These are phyloP conservation scores for Leucopsar rothschildi DNA, from an alignment of 2,113 vertebrate genomes.

Conservation along the genomic window DNA sequence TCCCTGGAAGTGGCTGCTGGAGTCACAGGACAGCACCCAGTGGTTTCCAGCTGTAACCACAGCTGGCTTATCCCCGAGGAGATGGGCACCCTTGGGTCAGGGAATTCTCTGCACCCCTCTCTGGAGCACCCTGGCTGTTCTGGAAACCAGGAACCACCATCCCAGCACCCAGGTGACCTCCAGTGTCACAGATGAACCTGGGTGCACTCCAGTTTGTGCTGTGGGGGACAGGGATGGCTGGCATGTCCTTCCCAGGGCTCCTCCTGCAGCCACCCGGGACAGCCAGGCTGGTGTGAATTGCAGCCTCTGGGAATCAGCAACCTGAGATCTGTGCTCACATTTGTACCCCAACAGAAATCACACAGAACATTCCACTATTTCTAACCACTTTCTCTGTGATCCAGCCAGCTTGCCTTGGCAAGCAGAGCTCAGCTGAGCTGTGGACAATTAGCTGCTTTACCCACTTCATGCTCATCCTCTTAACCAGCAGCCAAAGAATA, in stretches of 20 bases:
- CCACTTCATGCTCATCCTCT: background rate
- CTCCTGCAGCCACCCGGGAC: background rate
- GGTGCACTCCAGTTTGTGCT: background rate
- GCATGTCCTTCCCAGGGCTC: accelerated
- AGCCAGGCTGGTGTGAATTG: background rate
- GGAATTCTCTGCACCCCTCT: background rate
- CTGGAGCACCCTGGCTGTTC: accelerated
- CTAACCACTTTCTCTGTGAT: background rate
- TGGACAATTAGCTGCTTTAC: background rate
- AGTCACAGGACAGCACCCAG: accelerated
- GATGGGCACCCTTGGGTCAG: accelerated
- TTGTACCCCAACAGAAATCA: background rate
- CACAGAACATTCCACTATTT: background rate
- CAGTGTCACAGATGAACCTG: accelerated
- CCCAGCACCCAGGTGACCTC: background rate
- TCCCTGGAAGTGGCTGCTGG: background rate
- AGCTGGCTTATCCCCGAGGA: background rate
- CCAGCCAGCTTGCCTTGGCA: background rate
- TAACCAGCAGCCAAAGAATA: background rate
- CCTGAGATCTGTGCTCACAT: background rate
- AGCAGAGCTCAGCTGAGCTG: background rate
- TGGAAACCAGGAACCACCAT: background rate
- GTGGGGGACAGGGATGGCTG: accelerated
- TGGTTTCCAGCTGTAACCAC: background rate
- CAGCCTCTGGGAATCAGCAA: background rate